Base-by-base conservation (phyloP, 2,888 invertebrate genomes). In the Rhingia campestris region DNA sequence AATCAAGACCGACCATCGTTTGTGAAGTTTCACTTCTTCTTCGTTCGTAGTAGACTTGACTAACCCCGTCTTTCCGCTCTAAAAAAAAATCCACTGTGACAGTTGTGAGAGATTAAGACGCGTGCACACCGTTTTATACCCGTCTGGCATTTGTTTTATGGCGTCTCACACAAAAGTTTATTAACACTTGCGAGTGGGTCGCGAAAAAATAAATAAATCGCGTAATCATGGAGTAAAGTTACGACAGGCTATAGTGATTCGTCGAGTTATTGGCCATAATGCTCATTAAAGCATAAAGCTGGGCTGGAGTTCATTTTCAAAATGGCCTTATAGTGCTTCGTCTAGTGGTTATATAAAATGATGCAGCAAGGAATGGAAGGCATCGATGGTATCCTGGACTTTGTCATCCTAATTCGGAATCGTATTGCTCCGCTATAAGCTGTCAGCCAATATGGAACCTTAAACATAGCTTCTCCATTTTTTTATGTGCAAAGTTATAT, bases 1-100 rank as follows among this genome's bases (percentile, higher is more conserved):
- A 66, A 76, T 54, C 54, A 9, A 67, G 39, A 35, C 54, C 43
- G 37, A 64, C 43, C 64, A 58, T 59, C 43, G 72, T 73, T 61
- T 61, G 14, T 56, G 30, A 39, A 33, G 39, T 66, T 66, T 70
- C 37, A 66, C 10, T 63, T 58, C 7, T n/a, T 56, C 43, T 70
- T 49, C 30, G 6, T 41, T 49, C n/a, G 22, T 30, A 4, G 22
- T 53, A 51, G 43, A 33, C 58, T 37, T 64, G 9, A n/a, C 4
- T 64, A 4, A 7, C 37, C 14, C 47, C 12, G 35, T 3, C 49
- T 22, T 9, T 30, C 66, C 54, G 72, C 72, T 58, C 79, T 72
- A 12, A 53, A 7, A 9, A 22, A 10, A 41, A 41, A 9, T 6
- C 33, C 22, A 6, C 33, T 43, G 12, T n/a, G n/a, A 39, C 33